phyloP scores from a whole-genome alignment of 2,888 invertebrate genomes.

The Parnassius apollo region DNA sequence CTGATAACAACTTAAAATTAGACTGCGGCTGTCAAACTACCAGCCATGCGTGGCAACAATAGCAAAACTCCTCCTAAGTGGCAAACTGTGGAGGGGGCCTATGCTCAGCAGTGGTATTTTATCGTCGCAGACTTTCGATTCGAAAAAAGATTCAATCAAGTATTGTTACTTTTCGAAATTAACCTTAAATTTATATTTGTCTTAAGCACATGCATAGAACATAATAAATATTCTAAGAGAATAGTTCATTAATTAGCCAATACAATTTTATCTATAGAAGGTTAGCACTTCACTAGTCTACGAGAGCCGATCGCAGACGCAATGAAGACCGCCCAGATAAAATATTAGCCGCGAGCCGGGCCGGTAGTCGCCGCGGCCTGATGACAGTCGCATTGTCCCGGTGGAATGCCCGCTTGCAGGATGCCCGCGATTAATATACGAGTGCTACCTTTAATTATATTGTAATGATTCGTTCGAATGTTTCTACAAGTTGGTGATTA shows the following conservation, averaged over 20 bases:
- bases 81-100: no score
- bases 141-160: no score
- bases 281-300: constrained; percentile 37
- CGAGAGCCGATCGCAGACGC: constrained; percentile 55
- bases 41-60: no score
- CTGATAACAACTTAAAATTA: no score
- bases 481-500: background rate
- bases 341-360: constrained; percentile 69
- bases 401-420: constrained; percentile 25
- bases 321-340: constrained; percentile 79
- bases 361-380: constrained; percentile 66
- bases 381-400: constrained; percentile 67
- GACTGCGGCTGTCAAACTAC: no score
- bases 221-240: no score
- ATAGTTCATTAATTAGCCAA: background rate
- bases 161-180: no score
- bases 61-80: no score
- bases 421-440: constrained; percentile 8
- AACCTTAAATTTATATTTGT: no score
- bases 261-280: constrained; percentile 32
- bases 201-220: no score
- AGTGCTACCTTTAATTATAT: background rate
- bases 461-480: background rate
- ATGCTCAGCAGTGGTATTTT: no score
- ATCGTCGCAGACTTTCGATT: no score